Percentiles rank a stretch among this genome's conserved stretches.
Evolutionary conservation across 2,888 invertebrate genomes (phyloP).

Genomic region (Prosopocoilus inquinatus): DNA sequence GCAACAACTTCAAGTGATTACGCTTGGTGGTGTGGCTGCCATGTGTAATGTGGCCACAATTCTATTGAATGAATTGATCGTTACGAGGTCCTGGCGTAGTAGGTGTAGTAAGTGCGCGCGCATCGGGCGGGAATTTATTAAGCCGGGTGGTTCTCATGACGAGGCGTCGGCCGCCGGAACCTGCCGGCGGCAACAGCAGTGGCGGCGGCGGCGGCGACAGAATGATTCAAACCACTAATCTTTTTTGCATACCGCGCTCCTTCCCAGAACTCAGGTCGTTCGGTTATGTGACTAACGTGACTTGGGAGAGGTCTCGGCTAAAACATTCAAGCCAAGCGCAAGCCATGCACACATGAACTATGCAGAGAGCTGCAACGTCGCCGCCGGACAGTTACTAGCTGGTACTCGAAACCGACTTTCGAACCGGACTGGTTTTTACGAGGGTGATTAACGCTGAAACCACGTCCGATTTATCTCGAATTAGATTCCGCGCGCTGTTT

Average conservation of each 20-base stretch:
- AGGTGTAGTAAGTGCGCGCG: conserved; percentile 16
- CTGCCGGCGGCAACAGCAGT: conserved; percentile 7
- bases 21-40: background rate
- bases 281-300: conserved; percentile 4
- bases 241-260: conserved; percentile 16
- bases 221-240: conserved; percentile 7
- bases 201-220: conserved; percentile 9
- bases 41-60: background rate
- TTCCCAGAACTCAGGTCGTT: conserved; percentile 11
- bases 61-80: conserved; percentile 2
- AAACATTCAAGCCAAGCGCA: too few relatives aligned
- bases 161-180: conserved; percentile 4
- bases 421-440: too few relatives aligned
- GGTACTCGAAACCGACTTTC: too few relatives aligned
- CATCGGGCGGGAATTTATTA: conserved; percentile 13
- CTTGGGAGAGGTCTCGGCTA: conserved; percentile 5
- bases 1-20: background rate
- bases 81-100: background rate
- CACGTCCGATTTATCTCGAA: too few relatives aligned
- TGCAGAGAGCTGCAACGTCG: too few relatives aligned
- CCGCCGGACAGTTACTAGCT: background rate
- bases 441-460: too few relatives aligned
- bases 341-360: too few relatives aligned
- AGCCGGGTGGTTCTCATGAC: background rate
- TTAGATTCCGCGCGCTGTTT: too few relatives aligned